phyloP scores from a whole-genome alignment of 92 coral and sea anemone species.

The Epizoanthus ramosus region DNA sequence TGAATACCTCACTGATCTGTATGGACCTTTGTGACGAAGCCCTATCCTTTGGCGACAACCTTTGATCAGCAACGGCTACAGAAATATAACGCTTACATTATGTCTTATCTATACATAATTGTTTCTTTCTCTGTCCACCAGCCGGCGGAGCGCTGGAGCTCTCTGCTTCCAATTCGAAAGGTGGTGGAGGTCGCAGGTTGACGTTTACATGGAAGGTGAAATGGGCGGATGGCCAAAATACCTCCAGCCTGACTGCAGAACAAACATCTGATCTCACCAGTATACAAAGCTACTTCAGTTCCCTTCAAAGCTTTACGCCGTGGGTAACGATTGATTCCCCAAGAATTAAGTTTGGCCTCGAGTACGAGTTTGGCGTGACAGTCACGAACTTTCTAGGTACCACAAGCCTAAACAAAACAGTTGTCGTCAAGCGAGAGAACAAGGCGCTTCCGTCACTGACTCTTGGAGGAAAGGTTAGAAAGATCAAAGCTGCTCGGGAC shows the following conservation, averaged over 20 bases:
- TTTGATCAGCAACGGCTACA: no score
- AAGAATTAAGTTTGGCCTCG: constrained; percentile 37
- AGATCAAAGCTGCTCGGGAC: constrained; percentile 51
- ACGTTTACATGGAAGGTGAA: constrained; percentile 55
- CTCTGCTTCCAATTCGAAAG: constrained; percentile 57
- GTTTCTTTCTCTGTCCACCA: neutral
- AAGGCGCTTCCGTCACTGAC: constrained; percentile 55
- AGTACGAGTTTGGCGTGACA: constrained; percentile 62
- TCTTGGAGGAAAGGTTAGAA: constrained; percentile 47
- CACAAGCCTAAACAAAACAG: constrained; percentile 42
- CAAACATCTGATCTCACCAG: constrained; percentile 49
- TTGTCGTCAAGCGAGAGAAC: constrained; percentile 61
- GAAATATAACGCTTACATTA: no score
- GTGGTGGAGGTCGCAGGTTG: constrained; percentile 74
- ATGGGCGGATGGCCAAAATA: constrained; percentile 53
- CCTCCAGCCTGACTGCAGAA: constrained; percentile 13
- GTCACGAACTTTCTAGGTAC: constrained; percentile 70
- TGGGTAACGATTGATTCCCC: neutral
- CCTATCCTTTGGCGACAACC: neutral
- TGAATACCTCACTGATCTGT: no score
- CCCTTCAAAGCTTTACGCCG: constrained; percentile 17
- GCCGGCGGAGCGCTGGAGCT: constrained; percentile 60
- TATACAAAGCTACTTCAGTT: constrained; percentile 23
- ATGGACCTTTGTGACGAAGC: neutral
- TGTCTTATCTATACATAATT: no score